Conservation (phyloP, 30 jellyfish, hydroid and myxozoan genomes). For the Cassiopea andromeda region DNA sequence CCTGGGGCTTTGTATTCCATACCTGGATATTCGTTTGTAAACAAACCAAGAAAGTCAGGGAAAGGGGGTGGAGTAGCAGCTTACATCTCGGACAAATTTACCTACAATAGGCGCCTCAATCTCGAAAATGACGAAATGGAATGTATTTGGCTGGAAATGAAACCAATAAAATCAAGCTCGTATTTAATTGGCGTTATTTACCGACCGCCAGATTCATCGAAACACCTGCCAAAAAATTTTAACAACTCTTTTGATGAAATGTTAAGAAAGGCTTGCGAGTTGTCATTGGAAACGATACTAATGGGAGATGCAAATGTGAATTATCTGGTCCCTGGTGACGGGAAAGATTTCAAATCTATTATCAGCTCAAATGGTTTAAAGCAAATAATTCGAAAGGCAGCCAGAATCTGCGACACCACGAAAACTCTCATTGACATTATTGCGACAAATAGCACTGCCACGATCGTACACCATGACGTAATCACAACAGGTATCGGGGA, state of each 20-base stretch:
- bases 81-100: conserved; percentile 54
- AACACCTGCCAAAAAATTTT: conserved; percentile 19
- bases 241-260: conserved; percentile 25
- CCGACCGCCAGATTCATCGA: conserved; percentile 75
- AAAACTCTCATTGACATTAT: conserved; percentile 53
- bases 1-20: conserved; percentile 42
- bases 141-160: conserved; percentile 67
- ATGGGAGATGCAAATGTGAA: conserved; percentile 79
- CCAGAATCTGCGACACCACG: too few relatives aligned
- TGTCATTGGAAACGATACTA: conserved; percentile 53
- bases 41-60: conserved; percentile 57
- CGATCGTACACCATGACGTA: conserved; percentile 37
- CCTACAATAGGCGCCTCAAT: conserved; percentile 53
- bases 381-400: too few relatives aligned
- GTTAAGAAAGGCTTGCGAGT: conserved; percentile 25
- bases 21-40: conserved; percentile 66
- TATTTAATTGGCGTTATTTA: conserved; percentile 48
- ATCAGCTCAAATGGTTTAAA: too few relatives aligned
- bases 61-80: conserved; percentile 79
- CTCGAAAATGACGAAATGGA: conserved; percentile 66
- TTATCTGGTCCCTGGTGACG: conserved; percentile 54
- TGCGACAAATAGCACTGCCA: conserved; percentile 47
- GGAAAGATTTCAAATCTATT: conserved; percentile 33
- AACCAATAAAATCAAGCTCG: conserved; percentile 56
- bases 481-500: conserved; percentile 56